Evolutionary conservation across 2,888 invertebrate species (phyloP).

Genomic region (Drosophila fulvimacula): DNA sequence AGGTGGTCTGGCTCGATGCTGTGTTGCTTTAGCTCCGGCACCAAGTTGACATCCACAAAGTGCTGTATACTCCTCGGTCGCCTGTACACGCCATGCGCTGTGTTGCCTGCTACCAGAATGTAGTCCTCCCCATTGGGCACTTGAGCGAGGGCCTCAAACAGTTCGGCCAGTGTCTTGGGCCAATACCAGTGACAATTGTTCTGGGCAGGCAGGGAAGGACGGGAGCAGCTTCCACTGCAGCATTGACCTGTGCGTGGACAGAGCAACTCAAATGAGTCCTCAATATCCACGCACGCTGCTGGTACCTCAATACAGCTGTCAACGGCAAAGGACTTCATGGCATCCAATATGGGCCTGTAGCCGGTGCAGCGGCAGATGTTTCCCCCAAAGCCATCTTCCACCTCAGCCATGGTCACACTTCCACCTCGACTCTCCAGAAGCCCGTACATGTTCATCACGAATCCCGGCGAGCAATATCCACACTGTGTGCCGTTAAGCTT

Average conservation of each 20-base stretch:
- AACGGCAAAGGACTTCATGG: constrained; percentile 90
- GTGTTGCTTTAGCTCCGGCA: constrained; percentile 86
- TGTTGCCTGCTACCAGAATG: constrained; percentile 91
- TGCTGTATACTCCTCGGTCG: constrained; percentile 81
- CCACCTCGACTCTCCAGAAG: constrained; percentile 85
- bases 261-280: constrained; percentile 74
- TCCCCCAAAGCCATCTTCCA: constrained; percentile 91
- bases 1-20: constrained; percentile 76
- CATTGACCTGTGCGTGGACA: constrained; percentile 77
- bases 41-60: constrained; percentile 88
- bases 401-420: constrained; percentile 87
- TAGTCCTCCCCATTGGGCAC: constrained; percentile 84
- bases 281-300: constrained; percentile 85
- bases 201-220: constrained; percentile 14
- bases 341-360: constrained; percentile 91
- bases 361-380: constrained; percentile 93
- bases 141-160: constrained; percentile 82
- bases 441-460: constrained; percentile 90
- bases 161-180: constrained; percentile 68
- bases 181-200: constrained; percentile 73
- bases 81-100: constrained; percentile 88
- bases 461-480: constrained; percentile 92
- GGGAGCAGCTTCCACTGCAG: constrained; percentile 80
- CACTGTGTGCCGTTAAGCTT: constrained; percentile 90
- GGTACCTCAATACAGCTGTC: constrained; percentile 86